Conservation (phyloP, 2,113 vertebrate genomes). For the Oncorhynchus nerka region DNA sequence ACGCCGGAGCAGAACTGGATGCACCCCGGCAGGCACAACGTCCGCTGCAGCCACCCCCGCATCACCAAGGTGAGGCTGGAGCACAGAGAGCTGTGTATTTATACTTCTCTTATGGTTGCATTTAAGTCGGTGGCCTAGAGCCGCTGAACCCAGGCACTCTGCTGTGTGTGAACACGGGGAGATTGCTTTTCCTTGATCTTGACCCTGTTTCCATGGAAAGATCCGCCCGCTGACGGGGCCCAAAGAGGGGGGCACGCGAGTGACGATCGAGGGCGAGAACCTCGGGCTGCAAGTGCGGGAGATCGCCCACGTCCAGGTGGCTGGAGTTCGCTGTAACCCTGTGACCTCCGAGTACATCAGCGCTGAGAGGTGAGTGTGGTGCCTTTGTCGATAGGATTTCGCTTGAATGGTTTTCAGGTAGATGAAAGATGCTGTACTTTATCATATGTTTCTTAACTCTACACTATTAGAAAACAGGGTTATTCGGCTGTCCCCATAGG, state of each 20-base stretch:
- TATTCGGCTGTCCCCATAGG: too few species aligned
- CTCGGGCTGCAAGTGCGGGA: conserved; percentile 84
- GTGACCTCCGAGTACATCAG: conserved; percentile 80
- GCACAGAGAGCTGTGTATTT: not conserved
- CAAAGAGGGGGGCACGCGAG: conserved; percentile 83
- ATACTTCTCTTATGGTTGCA: conserved; percentile 17
- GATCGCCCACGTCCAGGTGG: conserved; percentile 83
- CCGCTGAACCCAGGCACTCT: not conserved
- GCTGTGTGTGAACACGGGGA: not conserved
- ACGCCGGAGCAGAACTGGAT: conserved; percentile 84
- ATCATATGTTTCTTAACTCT: too few species aligned
- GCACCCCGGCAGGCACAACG: conserved; percentile 80
- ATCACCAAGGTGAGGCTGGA: conserved; percentile 68
- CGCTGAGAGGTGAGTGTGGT: conserved; percentile 78
- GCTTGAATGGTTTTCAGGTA: too few species aligned
- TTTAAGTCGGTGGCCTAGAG: not conserved
- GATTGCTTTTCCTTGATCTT: not conserved
- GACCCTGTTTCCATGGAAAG: conserved; percentile 50
- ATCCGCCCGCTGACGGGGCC: conserved; percentile 83
- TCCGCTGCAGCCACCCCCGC: conserved; percentile 85
- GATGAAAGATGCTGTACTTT: too few species aligned
- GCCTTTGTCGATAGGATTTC: too few species aligned
- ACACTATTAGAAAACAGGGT: too few species aligned
- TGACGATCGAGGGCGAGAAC: conserved; percentile 85
- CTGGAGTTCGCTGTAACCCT: conserved; percentile 82